Conservation (phyloP, 2,797 vertebrate species). For the Peromyscus nudipes region DNA sequence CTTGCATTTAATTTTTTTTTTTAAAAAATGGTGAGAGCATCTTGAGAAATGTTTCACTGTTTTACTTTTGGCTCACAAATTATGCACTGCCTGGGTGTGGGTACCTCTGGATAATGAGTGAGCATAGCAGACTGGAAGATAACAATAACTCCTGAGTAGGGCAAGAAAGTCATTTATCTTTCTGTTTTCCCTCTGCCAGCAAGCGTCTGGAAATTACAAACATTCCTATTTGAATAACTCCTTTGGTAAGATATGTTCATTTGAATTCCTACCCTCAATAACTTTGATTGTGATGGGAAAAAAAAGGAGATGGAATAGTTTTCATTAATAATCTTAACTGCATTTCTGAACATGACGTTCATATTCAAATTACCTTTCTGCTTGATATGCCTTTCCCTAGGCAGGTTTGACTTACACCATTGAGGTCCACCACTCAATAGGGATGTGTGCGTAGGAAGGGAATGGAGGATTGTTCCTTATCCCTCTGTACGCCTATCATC, state of each 20-base stretch:
- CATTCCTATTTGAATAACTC: constrained; percentile 87
- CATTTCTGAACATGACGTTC: constrained; percentile 81
- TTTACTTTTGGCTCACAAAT: constrained; percentile 87
- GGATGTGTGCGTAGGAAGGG: neutral
- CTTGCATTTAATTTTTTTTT: constrained; percentile 82
- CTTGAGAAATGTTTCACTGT: constrained; percentile 86
- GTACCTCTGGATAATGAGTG: constrained; percentile 86
- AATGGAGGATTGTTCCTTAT: neutral
- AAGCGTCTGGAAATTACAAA: constrained; percentile 88
- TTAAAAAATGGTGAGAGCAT: constrained; percentile 78
- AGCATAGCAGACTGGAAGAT: constrained; percentile 85
- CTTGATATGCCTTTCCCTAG: constrained; percentile 47
- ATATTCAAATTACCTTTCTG: constrained; percentile 71
- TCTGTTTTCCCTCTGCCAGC: constrained; percentile 84
- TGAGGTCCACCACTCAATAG: neutral
- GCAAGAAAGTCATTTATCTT: constrained; percentile 88
- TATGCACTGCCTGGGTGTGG: constrained; percentile 85
- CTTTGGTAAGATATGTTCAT: constrained; percentile 87
- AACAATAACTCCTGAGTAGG: constrained; percentile 85
- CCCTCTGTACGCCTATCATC: neutral
- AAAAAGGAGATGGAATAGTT: constrained; percentile 79
- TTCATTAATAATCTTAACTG: constrained; percentile 85
- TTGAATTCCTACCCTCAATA: constrained; percentile 85
- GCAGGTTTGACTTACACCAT: neutral
- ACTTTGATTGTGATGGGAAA: constrained; percentile 78